phyloP scores from a whole-genome alignment of 2,888 invertebrate genomes.

The Leptinotarsa haldemani region DNA sequence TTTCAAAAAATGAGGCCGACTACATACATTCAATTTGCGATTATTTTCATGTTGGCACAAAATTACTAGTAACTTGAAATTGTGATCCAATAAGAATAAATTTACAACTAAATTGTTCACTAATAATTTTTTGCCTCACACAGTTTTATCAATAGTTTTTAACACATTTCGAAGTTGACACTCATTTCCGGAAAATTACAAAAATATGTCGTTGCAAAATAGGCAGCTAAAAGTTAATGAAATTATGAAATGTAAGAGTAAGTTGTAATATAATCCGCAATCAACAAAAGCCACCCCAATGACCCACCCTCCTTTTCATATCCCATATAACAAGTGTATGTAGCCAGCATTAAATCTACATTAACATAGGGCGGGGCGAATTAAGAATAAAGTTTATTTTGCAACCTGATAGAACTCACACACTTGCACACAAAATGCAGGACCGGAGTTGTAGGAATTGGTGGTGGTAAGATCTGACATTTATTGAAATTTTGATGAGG shows the following conservation, averaged over 20 bases:
- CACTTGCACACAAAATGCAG: slow-evolving; percentile 50
- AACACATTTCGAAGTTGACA: not conserved
- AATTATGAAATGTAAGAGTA: slow-evolving; percentile 45
- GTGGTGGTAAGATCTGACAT: not conserved
- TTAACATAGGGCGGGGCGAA: slow-evolving; percentile 62
- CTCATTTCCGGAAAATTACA: not conserved
- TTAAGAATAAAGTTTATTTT: slow-evolving; percentile 57
- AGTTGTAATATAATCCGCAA: slow-evolving; percentile 51
- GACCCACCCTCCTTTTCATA: slow-evolving; percentile 52
- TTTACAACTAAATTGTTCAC: too few species aligned
- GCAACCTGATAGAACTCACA: slow-evolving; percentile 61
- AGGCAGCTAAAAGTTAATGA: slow-evolving; percentile 17
- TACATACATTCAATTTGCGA: too few species aligned
- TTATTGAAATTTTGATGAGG: not conserved
- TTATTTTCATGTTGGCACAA: too few species aligned
- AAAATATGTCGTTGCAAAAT: not conserved
- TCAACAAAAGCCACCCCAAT: slow-evolving; percentile 43
- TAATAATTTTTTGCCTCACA: too few species aligned
- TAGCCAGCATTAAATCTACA: slow-evolving; percentile 61
- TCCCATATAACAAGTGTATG: slow-evolving; percentile 58
- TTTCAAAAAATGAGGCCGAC: too few species aligned
- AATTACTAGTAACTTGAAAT: too few species aligned
- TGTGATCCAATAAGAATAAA: too few species aligned
- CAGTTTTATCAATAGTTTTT: too few species aligned
- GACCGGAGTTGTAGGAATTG: slow-evolving; percentile 26